Evolutionary conservation across 1,140 invertebrate genomes (phyloP).

Genomic region (Neotoxoptera formosana): DNA sequence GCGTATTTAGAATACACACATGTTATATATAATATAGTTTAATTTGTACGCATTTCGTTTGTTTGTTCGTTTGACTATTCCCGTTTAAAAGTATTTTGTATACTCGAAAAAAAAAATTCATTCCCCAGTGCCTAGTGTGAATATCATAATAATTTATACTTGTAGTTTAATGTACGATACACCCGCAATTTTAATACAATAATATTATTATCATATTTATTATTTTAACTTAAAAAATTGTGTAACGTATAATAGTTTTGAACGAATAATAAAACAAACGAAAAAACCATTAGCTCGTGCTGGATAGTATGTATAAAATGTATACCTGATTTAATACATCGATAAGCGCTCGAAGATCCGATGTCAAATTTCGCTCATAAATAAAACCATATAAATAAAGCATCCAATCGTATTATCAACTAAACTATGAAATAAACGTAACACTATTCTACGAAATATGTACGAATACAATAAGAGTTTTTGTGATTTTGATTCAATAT

Average conservation of each 20-base stretch:
- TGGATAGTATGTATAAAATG: background rate
- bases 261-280: background rate
- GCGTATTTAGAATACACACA: background rate
- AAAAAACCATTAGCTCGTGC: background rate
- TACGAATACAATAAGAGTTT: background rate
- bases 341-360: background rate
- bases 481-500: background rate
- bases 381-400: background rate
- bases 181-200: background rate
- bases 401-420: background rate
- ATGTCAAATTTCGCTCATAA: background rate
- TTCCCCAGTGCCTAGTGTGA: background rate
- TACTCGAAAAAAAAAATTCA: background rate
- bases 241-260: background rate
- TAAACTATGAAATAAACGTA: background rate
- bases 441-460: background rate
- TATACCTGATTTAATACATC: background rate
- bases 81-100: background rate
- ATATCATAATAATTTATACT: background rate
- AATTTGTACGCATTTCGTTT: background rate
- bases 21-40: background rate
- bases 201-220: background rate
- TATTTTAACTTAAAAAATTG: background rate
- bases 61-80: background rate
- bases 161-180: background rate